Percentiles rank a stretch among this genome's conserved stretches.
Evolutionary conservation across 2,888 invertebrate genomes (phyloP).

Genomic region (Lutraria lutraria): DNA sequence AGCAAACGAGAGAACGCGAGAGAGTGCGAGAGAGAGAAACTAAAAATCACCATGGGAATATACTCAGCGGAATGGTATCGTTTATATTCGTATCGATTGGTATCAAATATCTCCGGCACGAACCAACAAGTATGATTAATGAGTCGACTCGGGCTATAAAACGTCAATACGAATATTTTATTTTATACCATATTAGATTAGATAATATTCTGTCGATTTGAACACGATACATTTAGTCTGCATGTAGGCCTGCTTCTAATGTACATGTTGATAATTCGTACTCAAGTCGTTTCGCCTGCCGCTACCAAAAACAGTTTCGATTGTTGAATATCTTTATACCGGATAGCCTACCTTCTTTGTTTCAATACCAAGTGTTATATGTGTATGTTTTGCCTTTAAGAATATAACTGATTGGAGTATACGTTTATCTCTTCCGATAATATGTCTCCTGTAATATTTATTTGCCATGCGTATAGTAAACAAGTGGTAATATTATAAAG

Average conservation of each 20-base stretch:
- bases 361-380: too few species aligned
- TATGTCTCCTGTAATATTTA: too few species aligned
- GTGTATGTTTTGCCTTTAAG: too few species aligned
- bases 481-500: too few species aligned
- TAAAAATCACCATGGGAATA: not conserved
- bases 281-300: not conserved
- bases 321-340: too few species aligned
- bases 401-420: too few species aligned
- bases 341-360: too few species aligned
- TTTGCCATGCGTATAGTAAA: too few species aligned
- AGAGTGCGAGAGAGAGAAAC: conserved; percentile 26
- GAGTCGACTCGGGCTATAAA: not conserved
- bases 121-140: conserved; percentile 10
- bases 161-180: not conserved
- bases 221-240: not conserved
- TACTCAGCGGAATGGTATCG: not conserved
- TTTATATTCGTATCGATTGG: not conserved
- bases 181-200: not conserved
- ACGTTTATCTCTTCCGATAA: too few species aligned
- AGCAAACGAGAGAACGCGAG: not conserved
- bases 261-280: not conserved
- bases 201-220: not conserved
- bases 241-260: not conserved
- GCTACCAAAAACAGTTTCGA: too few species aligned
- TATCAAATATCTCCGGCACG: not conserved